phyloP scores from a whole-genome alignment of 2,797 vertebrate species.

The Hephaestus fuliginosus region DNA sequence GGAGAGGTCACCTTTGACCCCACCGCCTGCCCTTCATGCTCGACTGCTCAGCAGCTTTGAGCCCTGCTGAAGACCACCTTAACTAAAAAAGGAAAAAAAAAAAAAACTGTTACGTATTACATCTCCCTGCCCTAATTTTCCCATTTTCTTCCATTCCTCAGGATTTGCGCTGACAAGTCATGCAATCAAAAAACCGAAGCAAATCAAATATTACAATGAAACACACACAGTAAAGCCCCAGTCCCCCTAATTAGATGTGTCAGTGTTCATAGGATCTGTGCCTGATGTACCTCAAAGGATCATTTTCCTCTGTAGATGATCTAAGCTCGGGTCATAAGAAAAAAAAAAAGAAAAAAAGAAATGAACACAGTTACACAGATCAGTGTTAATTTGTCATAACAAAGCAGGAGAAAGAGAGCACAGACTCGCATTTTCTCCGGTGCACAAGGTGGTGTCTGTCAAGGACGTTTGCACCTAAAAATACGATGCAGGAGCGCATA shows the following conservation, averaged over 20 bases:
- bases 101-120: constrained; percentile 1
- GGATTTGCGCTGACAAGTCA: constrained; percentile 44
- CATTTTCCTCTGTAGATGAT: constrained; percentile 32
- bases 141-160: background rate
- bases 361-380: constrained; percentile 51
- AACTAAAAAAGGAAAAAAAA: constrained; percentile 7
- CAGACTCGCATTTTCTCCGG: constrained; percentile 32
- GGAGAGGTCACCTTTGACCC: background rate
- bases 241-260: constrained; percentile 53
- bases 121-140: constrained; percentile 29
- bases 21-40: background rate
- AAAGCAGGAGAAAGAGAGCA: constrained; percentile 61
- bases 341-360: background rate
- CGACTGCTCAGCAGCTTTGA: constrained; percentile 2
- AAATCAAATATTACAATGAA: constrained; percentile 43
- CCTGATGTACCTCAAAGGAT: constrained; percentile 51
- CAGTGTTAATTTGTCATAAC: constrained; percentile 59
- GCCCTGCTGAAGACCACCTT: constrained; percentile 20
- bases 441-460: constrained; percentile 51
- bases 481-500: constrained; percentile 68
- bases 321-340: constrained; percentile 47
- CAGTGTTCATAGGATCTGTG: constrained; percentile 34
- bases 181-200: constrained; percentile 36
- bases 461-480: constrained; percentile 64
- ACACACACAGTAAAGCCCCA: constrained; percentile 18